phyloP scores from a whole-genome alignment of 2,797 vertebrate species.

The Chelon auratus region DNA sequence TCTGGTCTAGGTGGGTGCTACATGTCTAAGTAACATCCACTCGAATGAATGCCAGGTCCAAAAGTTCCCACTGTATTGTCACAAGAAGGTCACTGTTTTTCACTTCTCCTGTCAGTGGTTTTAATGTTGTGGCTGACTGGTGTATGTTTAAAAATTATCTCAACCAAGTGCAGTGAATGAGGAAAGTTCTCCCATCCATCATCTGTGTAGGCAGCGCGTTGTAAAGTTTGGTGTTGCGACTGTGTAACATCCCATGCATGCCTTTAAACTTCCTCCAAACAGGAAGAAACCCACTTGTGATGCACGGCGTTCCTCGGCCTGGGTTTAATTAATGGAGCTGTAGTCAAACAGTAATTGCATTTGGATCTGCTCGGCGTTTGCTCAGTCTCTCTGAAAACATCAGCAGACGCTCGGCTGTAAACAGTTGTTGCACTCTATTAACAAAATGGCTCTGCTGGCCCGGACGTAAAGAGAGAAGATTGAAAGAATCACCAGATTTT shows the following conservation, averaged over 20 bases:
- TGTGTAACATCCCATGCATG: not conserved
- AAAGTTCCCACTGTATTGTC: too few relatives aligned
- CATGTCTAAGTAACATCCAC: too few relatives aligned
- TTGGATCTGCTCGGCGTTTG: constrained; percentile 41
- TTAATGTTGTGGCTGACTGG: too few relatives aligned
- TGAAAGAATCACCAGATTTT: not conserved
- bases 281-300: constrained; percentile 21
- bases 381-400: constrained; percentile 28
- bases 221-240: not conserved
- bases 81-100: too few relatives aligned
- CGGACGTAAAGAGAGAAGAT: not conserved
- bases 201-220: not conserved
- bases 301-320: constrained; percentile 20
- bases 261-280: constrained; percentile 2
- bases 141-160: too few relatives aligned
- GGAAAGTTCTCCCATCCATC: too few relatives aligned
- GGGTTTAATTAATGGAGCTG: constrained; percentile 55
- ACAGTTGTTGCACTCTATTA: constrained; percentile 47
- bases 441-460: constrained; percentile 41
- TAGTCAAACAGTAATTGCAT: constrained; percentile 49
- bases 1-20: too few relatives aligned
- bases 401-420: constrained; percentile 32
- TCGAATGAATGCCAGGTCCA: too few relatives aligned
- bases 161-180: too few relatives aligned
- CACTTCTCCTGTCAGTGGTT: too few relatives aligned